A percentile compares a stretch with the other conserved stretches of the same genome.
Conservation (phyloP, 1,140 invertebrate species). For the Agrypnia vestita region DNA sequence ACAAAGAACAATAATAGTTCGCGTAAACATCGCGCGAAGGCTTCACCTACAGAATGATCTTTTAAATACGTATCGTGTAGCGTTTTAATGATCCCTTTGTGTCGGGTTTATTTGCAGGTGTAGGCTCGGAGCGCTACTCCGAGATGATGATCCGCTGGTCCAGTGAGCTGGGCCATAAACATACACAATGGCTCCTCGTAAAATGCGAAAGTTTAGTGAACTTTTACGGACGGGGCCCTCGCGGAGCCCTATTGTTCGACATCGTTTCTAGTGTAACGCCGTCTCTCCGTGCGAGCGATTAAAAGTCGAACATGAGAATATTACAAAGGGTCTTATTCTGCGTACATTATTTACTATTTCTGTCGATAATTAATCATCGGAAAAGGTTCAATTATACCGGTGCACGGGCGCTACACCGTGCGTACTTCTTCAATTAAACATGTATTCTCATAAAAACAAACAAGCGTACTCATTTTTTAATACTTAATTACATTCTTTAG, state of each 20-base stretch:
- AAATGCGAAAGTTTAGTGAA: constrained; percentile 37
- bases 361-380: too few species aligned
- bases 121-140: constrained; percentile 6
- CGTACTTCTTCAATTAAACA: too few species aligned
- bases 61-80: constrained; percentile 22
- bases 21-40: constrained; percentile 28
- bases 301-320: constrained; percentile 22
- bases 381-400: too few species aligned
- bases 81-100: constrained; percentile 48
- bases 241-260: constrained; percentile 20
- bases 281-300: constrained; percentile 2
- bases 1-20: constrained; percentile 15
- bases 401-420: too few species aligned
- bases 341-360: too few species aligned
- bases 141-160: constrained; percentile 35
- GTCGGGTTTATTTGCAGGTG: constrained; percentile 41
- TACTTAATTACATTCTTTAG: too few species aligned
- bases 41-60: constrained; percentile 22
- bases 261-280: constrained; percentile 20
- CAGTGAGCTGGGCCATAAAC: constrained; percentile 25
- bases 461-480: too few species aligned
- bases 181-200: constrained; percentile 34
- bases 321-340: background rate
- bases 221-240: constrained; percentile 17
- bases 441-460: too few species aligned